phyloP scores from a whole-genome alignment of 2,888 invertebrate genomes.

The Drosophila melanocephala region DNA sequence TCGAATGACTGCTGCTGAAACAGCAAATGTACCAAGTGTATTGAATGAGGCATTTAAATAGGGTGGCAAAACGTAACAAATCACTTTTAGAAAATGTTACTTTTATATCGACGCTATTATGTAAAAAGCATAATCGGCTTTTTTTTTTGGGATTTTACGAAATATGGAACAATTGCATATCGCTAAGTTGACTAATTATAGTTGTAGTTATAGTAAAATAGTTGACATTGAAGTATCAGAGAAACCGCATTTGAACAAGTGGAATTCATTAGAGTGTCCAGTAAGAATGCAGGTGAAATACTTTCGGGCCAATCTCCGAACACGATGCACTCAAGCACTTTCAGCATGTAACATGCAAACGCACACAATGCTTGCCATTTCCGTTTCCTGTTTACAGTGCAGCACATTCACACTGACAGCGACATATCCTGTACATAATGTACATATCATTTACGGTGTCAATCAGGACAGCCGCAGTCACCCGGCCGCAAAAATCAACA shows the following conservation, averaged over 20 bases:
- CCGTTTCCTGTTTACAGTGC: constrained; percentile 72
- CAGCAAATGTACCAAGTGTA: constrained; percentile 56
- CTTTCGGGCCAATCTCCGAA: constrained; percentile 39
- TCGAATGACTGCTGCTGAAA: constrained; percentile 55
- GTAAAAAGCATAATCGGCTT: not conserved
- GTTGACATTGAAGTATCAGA: not conserved
- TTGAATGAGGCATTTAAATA: constrained; percentile 13
- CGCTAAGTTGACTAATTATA: not conserved
- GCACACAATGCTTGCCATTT: constrained; percentile 74
- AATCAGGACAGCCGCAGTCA: constrained; percentile 64
- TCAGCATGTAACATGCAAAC: constrained; percentile 23
- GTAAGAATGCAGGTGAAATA: constrained; percentile 43
- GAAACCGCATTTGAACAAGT: constrained; percentile 27
- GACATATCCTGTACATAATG: constrained; percentile 76
- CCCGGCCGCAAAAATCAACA: constrained; percentile 68
- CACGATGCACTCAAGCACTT: constrained; percentile 41
- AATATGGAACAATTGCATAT: not conserved
- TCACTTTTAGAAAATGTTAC: not conserved
- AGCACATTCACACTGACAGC: constrained; percentile 41
- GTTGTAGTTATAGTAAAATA: not conserved
- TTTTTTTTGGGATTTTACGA: not conserved
- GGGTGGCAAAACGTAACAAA: constrained; percentile 25
- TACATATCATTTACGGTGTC: constrained; percentile 77
- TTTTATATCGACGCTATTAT: not conserved
- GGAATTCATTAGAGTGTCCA: constrained; percentile 46